Evolutionary conservation across 1,140 invertebrate genomes (phyloP).

Genomic region (Portunus trituberculatus): DNA sequence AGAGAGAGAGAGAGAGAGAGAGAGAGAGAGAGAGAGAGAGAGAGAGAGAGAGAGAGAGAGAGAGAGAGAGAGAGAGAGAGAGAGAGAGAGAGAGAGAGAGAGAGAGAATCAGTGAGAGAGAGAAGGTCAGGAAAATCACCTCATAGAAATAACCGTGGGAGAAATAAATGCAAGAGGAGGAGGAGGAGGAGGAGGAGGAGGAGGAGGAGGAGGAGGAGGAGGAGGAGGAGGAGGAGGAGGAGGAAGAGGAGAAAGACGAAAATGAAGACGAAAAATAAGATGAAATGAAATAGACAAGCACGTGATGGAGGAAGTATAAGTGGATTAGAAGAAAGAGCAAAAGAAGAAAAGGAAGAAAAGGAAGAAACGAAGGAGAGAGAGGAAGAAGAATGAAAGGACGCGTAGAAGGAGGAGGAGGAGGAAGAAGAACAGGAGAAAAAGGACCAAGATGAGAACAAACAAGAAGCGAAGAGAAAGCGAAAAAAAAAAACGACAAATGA

Average conservation of each 20-base stretch:
- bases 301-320: background rate
- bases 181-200: background rate
- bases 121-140: background rate
- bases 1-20: conserved; percentile 7
- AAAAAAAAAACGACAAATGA: background rate
- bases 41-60: background rate
- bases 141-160: background rate
- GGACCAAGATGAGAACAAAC: background rate
- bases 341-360: background rate
- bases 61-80: conserved; percentile 59
- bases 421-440: background rate
- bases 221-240: background rate
- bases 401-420: background rate
- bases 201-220: background rate
- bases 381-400: background rate
- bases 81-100: conserved; percentile 51
- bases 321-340: background rate
- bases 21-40: conserved; percentile 30
- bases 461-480: background rate
- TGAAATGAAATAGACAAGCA: background rate
- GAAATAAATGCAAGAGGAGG: background rate
- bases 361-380: background rate
- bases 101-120: conserved; percentile 40
- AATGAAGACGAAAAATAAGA: background rate
- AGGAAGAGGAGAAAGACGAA: background rate